phyloP scores from a whole-genome alignment of 2,888 invertebrate genomes.

The Dendrolimus houi region DNA sequence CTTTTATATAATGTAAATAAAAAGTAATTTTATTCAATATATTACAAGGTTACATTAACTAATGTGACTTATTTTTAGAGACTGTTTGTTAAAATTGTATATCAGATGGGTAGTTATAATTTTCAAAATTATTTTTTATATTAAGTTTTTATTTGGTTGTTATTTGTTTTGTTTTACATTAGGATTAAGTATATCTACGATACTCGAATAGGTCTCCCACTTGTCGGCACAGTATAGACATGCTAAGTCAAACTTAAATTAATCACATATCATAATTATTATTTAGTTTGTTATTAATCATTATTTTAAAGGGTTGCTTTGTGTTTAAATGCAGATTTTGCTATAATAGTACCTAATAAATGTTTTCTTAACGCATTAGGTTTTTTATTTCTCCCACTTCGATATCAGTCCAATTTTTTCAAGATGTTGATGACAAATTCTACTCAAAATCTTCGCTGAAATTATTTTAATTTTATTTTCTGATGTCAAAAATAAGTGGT shows the following conservation, averaged over 20 bases:
- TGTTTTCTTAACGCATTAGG: slow-evolving; percentile 41
- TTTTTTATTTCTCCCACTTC: slow-evolving; percentile 6
- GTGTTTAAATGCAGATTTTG: slow-evolving; percentile 35
- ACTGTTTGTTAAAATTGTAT: slow-evolving; percentile 62
- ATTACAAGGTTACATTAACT: slow-evolving; percentile 35
- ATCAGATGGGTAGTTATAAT: slow-evolving; percentile 37
- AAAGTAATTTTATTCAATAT: slow-evolving; percentile 63
- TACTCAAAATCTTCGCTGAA: too few species aligned
- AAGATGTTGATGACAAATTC: too few species aligned
- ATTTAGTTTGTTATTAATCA: slow-evolving; percentile 67
- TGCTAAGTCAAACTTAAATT: slow-evolving; percentile 60
- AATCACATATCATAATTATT: slow-evolving; percentile 62
- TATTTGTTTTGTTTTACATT: slow-evolving; percentile 37
- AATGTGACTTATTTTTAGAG: slow-evolving; percentile 66
- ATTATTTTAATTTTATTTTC: too few species aligned
- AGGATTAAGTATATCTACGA: slow-evolving; percentile 25
- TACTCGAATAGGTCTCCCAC: slow-evolving; percentile 24
- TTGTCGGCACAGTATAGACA: slow-evolving; percentile 44
- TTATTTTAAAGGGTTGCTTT: slow-evolving; percentile 67
- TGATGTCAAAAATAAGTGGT: too few species aligned
- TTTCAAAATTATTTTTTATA: slow-evolving; percentile 61
- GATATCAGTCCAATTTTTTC: too few species aligned
- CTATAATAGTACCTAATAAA: slow-evolving; percentile 49
- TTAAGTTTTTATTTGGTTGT: slow-evolving; percentile 55
- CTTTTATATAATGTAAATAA: slow-evolving; percentile 41